Evolutionary conservation across 2,113 vertebrate species (phyloP), one percentile per base, ranked within the genome.

Genomic region (Salminus brasiliensis): DNA sequence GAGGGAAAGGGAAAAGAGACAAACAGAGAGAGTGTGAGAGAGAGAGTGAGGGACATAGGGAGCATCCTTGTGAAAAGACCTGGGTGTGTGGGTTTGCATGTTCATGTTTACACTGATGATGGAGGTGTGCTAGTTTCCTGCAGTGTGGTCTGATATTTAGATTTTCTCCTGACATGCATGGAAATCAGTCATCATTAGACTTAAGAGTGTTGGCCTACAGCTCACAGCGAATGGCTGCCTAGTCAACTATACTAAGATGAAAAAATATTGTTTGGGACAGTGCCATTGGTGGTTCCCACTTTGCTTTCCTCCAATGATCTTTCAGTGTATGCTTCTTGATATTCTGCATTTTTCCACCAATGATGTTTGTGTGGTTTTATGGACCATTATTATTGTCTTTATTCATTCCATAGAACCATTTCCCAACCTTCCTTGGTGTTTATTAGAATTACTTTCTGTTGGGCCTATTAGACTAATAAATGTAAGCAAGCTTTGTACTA

Each of bases 41-140:
- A 65, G 29, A 62, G 27, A 16, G 59, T 16, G 15, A 62, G 62
- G 52, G 39, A 71, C 47, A 68, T 8, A 71, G 23, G 49, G 53
- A 60, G 34, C 27, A 45, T 10, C 9, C 21, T 18, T 32, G 27
- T 39, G 1, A 74, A 15, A 76, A 66, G 70, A 63, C 66, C 16
- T 78, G n/a, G 23, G 39, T 43, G 21, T 75, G 10, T 77, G 57
- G 85, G 68, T 65, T 57, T 34, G 57, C 78, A 18, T 13, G 39
- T 76, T 65, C 52, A 39, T 27, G 59, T 45, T 10, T 80, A 39
- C 65, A 57, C 23, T 30, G 45, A 16, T 63, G 63, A 79, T n/a
- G n/a, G n/a, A 66, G 36, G 36, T 53, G 57, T 47, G 30, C 45
- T 55, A 11, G 27, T 83, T 60, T 79, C 25, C 63, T 66, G 70